phyloP scores from a whole-genome alignment of 1,140 invertebrate genomes.

The Cydia splendana region DNA sequence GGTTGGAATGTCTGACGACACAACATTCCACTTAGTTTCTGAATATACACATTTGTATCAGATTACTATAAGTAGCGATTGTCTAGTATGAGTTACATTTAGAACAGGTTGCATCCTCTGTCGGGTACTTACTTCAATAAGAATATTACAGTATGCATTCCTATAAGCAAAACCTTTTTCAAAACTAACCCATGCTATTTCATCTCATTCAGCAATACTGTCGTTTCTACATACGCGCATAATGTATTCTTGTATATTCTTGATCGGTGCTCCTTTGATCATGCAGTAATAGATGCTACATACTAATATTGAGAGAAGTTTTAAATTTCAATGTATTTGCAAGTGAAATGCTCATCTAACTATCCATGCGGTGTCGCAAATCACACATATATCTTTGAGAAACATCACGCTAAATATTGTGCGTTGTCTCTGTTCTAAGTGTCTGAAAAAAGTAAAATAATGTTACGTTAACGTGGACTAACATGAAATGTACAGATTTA shows the following conservation, averaged over 20 bases:
- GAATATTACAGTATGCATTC: neutral
- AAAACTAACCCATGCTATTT: neutral
- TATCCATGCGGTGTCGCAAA: slow-evolving; percentile 28
- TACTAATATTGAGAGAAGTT: neutral
- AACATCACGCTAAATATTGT: slow-evolving; percentile 32
- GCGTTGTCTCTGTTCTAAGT: slow-evolving; percentile 14
- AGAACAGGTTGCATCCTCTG: neutral
- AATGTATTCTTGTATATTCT: neutral
- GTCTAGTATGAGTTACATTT: neutral
- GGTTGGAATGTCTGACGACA: slow-evolving; percentile 21
- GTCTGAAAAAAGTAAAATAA: slow-evolving; percentile 31
- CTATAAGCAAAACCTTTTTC: slow-evolving; percentile 6
- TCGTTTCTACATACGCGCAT: neutral
- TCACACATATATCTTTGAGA: slow-evolving; percentile 22
- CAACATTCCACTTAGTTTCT: neutral
- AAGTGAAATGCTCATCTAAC: neutral
- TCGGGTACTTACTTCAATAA: neutral
- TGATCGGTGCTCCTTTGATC: neutral
- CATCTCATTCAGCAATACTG: neutral
- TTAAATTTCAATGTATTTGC: neutral
- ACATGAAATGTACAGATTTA: slow-evolving; percentile 11
- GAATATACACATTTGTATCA: neutral
- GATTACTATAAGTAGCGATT: neutral
- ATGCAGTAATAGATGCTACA: slow-evolving; percentile 16
- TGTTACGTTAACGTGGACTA: slow-evolving; percentile 2